Evolutionary conservation across 2,888 invertebrate genomes (phyloP), one percentile per base, ranked within the genome.

Genomic region (Caradrina clavipalpis): DNA sequence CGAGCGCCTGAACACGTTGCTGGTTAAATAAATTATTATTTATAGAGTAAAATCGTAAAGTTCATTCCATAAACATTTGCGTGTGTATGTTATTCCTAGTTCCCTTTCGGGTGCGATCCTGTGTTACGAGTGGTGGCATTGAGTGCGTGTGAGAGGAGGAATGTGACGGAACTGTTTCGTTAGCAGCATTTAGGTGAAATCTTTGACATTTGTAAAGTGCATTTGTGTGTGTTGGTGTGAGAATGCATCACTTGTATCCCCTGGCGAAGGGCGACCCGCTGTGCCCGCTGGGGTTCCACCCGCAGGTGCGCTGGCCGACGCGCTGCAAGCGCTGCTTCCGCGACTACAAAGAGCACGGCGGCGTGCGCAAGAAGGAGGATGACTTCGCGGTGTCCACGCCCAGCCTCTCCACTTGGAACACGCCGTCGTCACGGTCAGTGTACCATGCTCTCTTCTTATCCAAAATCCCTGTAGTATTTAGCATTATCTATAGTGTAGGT

Each of bases 291-390:
- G 99, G 99, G 56, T 99, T 99, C 94, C 98, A 99, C 96, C 99
- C 99, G 73, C 99, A 99, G 96, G 98, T 98, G 85, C 97, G 98
- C 88, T 98, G 98, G 98, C 99, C 99, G 59, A 98, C 98, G 69
- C 97, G 98, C 88, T 99, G 99, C 96, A 99, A 99, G 95, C 96
- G 99, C 86, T 99, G 99, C 94, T 99, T 98, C 96, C 97, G 98
- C 85, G 98, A 98, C 92, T 98, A 98, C 95, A 98, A 98, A 95
- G 98, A 98, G 90, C 98, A 98, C 94, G 98, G 98, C 65, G 98
- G 98, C 68, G 82, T 97, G 51, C 97, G 97, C 86, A 97, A 97
- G 89, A 97, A 97, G 78, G 97, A 97, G 69, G 97, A 97, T 66
- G 96, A 97, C 80, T 96, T 92, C 86, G 97, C 98, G 57, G 97